A percentile compares a stretch with the other conserved stretches of the same genome.
Conservation (phyloP, 2,113 vertebrate genomes). For the Eonycteris spelaea region DNA sequence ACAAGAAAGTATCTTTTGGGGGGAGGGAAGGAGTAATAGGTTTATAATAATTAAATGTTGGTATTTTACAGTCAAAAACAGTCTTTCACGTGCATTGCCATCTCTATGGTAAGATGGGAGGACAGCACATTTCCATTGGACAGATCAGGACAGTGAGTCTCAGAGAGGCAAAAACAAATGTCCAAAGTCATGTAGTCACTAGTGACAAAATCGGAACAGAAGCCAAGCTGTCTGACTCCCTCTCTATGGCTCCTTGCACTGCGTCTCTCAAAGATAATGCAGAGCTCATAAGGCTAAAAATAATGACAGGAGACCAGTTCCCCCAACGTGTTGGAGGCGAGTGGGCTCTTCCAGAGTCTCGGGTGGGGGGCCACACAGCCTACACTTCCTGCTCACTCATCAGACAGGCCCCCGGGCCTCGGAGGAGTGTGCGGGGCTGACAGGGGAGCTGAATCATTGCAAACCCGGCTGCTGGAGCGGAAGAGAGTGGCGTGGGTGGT, state of each 20-base stretch:
- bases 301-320: neutral
- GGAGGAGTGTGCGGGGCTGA: constrained; percentile 8
- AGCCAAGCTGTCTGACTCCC: neutral
- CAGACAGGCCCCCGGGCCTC: neutral
- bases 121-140: neutral
- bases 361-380: neutral
- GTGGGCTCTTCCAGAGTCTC: neutral
- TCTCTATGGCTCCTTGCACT: neutral
- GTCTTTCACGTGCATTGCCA: neutral
- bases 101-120: accelerated
- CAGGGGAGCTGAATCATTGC: constrained; percentile 53
- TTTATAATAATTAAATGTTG: accelerated
- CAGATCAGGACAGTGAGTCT: neutral
- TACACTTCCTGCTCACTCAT: constrained; percentile 55
- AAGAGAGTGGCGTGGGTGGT: constrained; percentile 48
- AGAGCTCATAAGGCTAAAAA: neutral
- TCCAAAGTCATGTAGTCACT: neutral
- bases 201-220: neutral
- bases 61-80: neutral
- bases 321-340: neutral
- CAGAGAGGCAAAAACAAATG: too few species aligned
- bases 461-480: constrained; percentile 57
- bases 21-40: accelerated
- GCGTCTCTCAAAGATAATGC: neutral
- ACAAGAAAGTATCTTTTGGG: neutral